Base-by-base conservation (phyloP, 2,888 invertebrate species). In the Lasioglossum pauxillum region DNA sequence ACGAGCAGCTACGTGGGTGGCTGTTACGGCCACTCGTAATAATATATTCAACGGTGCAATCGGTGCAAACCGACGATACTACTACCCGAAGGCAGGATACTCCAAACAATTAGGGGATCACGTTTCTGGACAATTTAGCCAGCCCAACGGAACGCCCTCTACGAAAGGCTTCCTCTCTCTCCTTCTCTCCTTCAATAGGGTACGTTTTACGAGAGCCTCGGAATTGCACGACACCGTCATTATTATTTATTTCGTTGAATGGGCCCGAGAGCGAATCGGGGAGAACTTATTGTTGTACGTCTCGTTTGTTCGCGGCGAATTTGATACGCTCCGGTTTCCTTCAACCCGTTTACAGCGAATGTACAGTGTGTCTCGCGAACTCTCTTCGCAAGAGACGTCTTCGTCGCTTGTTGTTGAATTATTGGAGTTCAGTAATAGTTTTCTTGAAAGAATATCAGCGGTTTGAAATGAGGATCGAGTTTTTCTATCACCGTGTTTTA, bases 11-110 rank as follows among this genome's bases (percentile, higher is more conserved):
- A 53, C 79, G 82, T 82, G 80, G 80, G 85, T 81, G 82, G 69
- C 71, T 53, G 75, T 64, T 78, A 86, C 75, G 84, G n/a, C 53
- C 41, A 49, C 74, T 77, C 74, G 80, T 81, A 71, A 64, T 80
- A 74, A 87, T 57, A 77, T 60, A 49, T 53, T 31, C 27, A 71
- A 35, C 64, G 67, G 78, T 35, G 69, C 41, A 53, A 83, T 75
- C 60, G 31, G 10, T 27, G 46, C n/a, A 38, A 27, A 53, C 74
- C 49, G 57, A 57, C 41, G 35, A 23, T 69, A 57, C 64, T 16
- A 64, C 64, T 16, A 44, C 27, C 12, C 35, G 53, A 57, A 71
- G 23, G 78, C 38, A 31, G 5, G 64, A 64, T 64, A 64, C 35
- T 10, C 35, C 23, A 19, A 74, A n/a, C 79, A 74, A 74, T 79